Evolutionary conservation across 2,797 vertebrate species (phyloP).

Genomic region (Dallia pectoralis): DNA sequence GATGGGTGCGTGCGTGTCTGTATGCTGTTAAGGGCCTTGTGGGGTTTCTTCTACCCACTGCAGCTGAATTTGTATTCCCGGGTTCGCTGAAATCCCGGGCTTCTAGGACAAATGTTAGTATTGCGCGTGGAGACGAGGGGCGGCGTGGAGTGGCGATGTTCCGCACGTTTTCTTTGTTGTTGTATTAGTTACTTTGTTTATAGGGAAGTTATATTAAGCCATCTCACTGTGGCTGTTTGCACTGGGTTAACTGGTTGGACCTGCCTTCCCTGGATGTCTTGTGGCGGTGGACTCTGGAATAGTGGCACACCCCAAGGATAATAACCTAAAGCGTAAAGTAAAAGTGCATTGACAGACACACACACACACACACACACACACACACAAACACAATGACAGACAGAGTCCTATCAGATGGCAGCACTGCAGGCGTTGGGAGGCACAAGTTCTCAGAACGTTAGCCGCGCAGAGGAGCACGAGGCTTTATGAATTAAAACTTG

Average conservation of each 20-base stretch:
- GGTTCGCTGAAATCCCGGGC: background rate
- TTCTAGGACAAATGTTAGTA: background rate
- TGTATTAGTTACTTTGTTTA: background rate
- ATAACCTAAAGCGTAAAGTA: background rate
- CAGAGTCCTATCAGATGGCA: too few species aligned
- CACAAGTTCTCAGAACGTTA: too few species aligned
- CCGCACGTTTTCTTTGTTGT: background rate
- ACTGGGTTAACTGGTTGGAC: background rate
- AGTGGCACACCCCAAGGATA: background rate
- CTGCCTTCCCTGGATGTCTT: background rate
- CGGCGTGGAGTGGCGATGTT: background rate
- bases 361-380: conserved; percentile 9
- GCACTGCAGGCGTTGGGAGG: too few species aligned
- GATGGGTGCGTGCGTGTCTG: background rate
- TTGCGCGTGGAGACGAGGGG: background rate
- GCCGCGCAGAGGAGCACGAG: too few species aligned
- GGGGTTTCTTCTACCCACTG: background rate
- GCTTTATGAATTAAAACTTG: too few species aligned
- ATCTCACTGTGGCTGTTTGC: background rate
- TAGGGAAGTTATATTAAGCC: background rate
- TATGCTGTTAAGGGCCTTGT: background rate
- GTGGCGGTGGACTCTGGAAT: background rate
- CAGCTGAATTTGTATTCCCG: background rate
- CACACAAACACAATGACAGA: background rate
- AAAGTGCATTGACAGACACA: conserved; percentile 7